A percentile compares a stretch with the other conserved stretches of the same genome.
These are phyloP conservation scores for Agapetus fuscipes DNA, from an alignment of 2,888 invertebrate species.

Conservation along the genomic window DNA sequence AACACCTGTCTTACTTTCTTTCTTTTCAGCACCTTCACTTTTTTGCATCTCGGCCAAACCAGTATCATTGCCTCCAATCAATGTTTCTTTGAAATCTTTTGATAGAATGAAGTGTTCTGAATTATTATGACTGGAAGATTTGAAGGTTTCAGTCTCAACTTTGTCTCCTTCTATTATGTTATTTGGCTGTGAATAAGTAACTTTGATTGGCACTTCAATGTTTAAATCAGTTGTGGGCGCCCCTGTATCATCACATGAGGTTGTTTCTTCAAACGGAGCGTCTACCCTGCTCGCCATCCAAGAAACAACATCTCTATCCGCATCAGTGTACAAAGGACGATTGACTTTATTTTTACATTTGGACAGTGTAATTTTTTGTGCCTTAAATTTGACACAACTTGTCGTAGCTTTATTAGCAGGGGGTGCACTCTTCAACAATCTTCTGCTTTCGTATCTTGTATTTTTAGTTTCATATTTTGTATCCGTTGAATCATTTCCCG, in stretches of 20 bases:
- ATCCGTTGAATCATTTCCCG: conserved; percentile 10
- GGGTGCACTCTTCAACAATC: conserved; percentile 12
- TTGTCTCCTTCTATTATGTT: not conserved
- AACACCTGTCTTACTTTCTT: not conserved
- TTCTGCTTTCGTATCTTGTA: conserved; percentile 6
- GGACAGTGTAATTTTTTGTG: conserved; percentile 18
- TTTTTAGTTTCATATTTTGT: conserved; percentile 9
- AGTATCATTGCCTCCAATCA: not conserved
- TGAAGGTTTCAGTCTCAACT: too few relatives aligned
- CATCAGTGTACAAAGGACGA: conserved; percentile 23
- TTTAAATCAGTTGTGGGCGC: conserved; percentile 9
- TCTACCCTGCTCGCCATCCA: conserved; percentile 42
- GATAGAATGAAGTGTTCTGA: not conserved
- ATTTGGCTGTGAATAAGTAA: not conserved
- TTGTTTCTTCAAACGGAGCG: conserved; percentile 29
- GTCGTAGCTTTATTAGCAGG: conserved; percentile 9
- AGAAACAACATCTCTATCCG: conserved; percentile 41
- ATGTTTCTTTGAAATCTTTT: not conserved
- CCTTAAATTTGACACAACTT: conserved; percentile 14
- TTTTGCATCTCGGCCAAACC: too few relatives aligned
- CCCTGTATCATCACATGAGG: conserved; percentile 13
- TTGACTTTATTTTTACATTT: conserved; percentile 19
- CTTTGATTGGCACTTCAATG: too few relatives aligned
- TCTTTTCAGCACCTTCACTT: too few relatives aligned
- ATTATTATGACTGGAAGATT: too few relatives aligned